Evolutionary conservation across 2,888 invertebrate species (phyloP).

Genomic region (Nemurella pictetii): DNA sequence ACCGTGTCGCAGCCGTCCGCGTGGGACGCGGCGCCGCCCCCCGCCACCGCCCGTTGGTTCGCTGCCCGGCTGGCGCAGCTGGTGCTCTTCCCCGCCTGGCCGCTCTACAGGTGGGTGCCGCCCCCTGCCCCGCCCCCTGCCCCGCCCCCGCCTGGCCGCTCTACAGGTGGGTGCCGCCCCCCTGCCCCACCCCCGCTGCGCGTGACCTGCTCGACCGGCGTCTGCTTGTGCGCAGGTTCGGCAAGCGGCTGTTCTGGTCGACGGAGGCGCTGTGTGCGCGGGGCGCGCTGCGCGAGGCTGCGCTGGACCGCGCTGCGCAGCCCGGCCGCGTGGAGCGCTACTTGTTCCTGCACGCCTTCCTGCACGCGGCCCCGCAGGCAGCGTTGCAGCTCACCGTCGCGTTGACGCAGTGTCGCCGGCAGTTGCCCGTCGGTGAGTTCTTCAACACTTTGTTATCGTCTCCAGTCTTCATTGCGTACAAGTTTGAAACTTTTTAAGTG

Average conservation of each 20-base stretch:
- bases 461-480: too few species aligned
- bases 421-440: neutral
- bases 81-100: conserved; percentile 63
- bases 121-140: conserved; percentile 24
- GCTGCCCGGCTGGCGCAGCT: conserved; percentile 51
- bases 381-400: conserved; percentile 67
- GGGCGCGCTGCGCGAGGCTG: conserved; percentile 64
- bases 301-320: conserved; percentile 61
- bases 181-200: too few species aligned
- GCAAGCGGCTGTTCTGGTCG: conserved; percentile 74
- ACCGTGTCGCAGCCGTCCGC: conserved; percentile 52
- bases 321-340: conserved; percentile 76
- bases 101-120: conserved; percentile 61
- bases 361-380: conserved; percentile 76
- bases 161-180: conserved; percentile 58
- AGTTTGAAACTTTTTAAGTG: conserved; percentile 53
- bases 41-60: conserved; percentile 31
- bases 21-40: conserved; percentile 46
- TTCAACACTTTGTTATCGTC: too few species aligned
- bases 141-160: conserved; percentile 60
- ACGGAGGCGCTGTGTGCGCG: conserved; percentile 67
- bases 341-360: conserved; percentile 75
- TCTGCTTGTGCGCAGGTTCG: conserved; percentile 58
- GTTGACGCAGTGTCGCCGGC: conserved; percentile 48
- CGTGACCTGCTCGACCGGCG: too few species aligned